Conservation (phyloP, 2,797 vertebrate genomes). For the Poecilia picta region DNA sequence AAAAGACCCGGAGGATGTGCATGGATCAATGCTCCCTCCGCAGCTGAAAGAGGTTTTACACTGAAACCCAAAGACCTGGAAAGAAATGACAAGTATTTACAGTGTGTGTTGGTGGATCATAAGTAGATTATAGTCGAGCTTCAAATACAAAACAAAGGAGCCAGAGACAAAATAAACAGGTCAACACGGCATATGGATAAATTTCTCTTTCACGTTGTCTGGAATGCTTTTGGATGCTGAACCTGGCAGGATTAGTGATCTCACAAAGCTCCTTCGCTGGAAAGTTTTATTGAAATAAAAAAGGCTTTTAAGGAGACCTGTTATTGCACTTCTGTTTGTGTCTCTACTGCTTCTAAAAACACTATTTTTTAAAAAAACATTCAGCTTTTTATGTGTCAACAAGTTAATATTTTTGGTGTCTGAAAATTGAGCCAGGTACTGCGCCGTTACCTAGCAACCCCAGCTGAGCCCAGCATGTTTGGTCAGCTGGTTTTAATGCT, state of each 20-base stretch:
- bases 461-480: too few species aligned
- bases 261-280: neutral
- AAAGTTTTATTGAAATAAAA: neutral
- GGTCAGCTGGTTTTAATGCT: too few species aligned
- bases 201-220: neutral
- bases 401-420: too few species aligned
- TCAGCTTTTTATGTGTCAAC: too few species aligned
- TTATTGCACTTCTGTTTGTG: too few species aligned
- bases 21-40: neutral
- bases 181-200: neutral
- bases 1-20: neutral
- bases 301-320: neutral
- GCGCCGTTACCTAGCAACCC: too few species aligned
- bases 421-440: too few species aligned
- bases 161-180: neutral
- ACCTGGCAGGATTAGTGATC: neutral
- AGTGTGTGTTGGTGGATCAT: neutral
- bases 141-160: neutral
- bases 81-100: neutral
- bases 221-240: neutral
- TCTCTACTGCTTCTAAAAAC: too few species aligned
- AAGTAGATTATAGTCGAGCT: neutral
- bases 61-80: neutral
- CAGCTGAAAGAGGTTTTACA: neutral
- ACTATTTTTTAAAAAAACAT: too few species aligned